Base-by-base conservation (phyloP, 1,140 invertebrate genomes). In the Pseudomyrmex pallidus region DNA sequence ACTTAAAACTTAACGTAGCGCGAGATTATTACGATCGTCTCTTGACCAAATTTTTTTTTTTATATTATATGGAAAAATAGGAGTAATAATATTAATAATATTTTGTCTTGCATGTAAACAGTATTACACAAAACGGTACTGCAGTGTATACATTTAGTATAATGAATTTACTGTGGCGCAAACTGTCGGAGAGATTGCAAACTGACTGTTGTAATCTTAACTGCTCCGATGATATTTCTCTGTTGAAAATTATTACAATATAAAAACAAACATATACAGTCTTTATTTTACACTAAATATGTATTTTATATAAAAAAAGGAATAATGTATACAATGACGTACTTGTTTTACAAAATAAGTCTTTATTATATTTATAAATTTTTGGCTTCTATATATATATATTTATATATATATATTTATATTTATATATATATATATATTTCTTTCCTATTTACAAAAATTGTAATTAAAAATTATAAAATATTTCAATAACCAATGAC, bases 391-490 rank as follows among this genome's bases (percentile, higher is more conserved):
- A 57, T 57, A 59, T n/a, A 59, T 22, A 35, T 52, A 2, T 22
- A 46, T 2, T 7, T 22, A 25, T 13, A 17, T 0, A 1, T 25
- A 1, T 25, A 1, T 25, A 1, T 25, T 0, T 25, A 1, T 25
- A 25, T 25, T 1, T 25, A 25, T 25, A 25, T 25, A 25, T 25
- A 25, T 25, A 25, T 22, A 48, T 13, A 25, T 0, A 25, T 73
- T 59, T 48, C 7, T 61, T 12, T 61, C 13, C 1, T 2, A 63
- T n/a, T 63, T 76, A 76, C 35, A 77, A 77, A 77, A 56, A 7
- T 35, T 5, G 13, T 67, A 77, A 64, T 7, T 17, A 66, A 67
- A 35, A 63, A 66, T 77, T 66, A 67, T 67, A 77, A 67, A 67
- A 77, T 15, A 15, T 52, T 66, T 17, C 7, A 66, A 22, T 67